Evolutionary conservation across 2,797 vertebrate species (phyloP), one percentile per base, ranked within the genome.

Genomic region (Rhodeus uyekii): DNA sequence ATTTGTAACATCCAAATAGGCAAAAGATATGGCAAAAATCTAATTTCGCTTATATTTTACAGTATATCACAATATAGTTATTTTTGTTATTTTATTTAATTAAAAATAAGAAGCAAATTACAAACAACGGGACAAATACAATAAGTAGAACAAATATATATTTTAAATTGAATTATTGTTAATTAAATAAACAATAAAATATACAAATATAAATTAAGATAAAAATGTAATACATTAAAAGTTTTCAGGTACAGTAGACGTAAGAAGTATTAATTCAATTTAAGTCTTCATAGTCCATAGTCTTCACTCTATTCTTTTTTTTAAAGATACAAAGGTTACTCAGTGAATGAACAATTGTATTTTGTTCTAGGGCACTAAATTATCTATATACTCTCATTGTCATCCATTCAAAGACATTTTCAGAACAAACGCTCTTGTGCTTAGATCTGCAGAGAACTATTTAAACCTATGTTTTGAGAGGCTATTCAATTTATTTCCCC

Each of bases 391-490:
- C 5, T 9, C 13, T 46, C 36, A 58, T 4, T 22, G 48, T 44
- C 50, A 80, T 60, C 50, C 5, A 36, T 46, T 46, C 38, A 80
- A 44, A 60, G 18, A 58, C 71, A 18, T 68, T 6, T 2, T 79
- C 3, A 38, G 48, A 75, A 74, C 29, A 58, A 69, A 22, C 36
- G 39, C 73, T 53, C 38, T 68, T n/a, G 50, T 74, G 69, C 34
- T 64, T 24, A 81, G 69, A 68, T 71, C 42, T 46, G 42, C 32
- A 29, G 19, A 64, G 36, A 81, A 53, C 3, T 19, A 27, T 67
- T 81, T 81, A 48, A 78, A 38, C 22, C 68, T 72, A 18, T 80
- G 58, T 44, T 83, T 81, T 67, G 10, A 63, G 55, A 81, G 50
- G 39, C 19, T 36, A 55, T 71, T 78, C 58, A 71, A 18, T 32